Percentiles rank a stretch among this genome's conserved stretches.
phyloP scores from a whole-genome alignment of 2,888 invertebrate species.

The Andricus curvator region DNA sequence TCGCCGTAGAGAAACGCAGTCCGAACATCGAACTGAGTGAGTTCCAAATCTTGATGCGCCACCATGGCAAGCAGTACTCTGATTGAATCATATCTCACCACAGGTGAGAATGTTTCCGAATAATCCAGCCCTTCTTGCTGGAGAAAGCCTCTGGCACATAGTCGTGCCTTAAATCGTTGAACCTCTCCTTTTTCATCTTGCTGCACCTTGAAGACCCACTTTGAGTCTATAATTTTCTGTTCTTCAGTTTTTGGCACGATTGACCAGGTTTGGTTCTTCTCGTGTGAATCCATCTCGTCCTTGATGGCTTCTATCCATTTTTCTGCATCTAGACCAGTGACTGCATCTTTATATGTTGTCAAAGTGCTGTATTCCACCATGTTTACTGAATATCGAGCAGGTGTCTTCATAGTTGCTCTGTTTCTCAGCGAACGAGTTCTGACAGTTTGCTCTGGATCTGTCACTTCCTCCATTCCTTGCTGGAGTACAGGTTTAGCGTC shows the following conservation, averaged over 20 bases:
- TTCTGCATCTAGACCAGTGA: slow-evolving; percentile 7
- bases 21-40: slow-evolving; percentile 43
- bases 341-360: not conserved
- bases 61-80: slow-evolving; percentile 40
- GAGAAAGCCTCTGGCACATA: slow-evolving; percentile 45
- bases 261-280: slow-evolving; percentile 42
- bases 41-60: slow-evolving; percentile 41
- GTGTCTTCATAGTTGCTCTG: too few species aligned
- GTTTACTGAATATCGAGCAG: too few species aligned
- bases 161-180: not conserved
- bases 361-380: too few species aligned
- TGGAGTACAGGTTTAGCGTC: too few species aligned
- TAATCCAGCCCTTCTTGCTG: slow-evolving; percentile 45
- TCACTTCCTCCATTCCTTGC: too few species aligned
- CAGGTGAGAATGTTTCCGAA: slow-evolving; percentile 45
- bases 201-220: too few species aligned
- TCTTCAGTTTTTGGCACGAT: too few species aligned
- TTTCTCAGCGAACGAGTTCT: too few species aligned
- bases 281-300: too few species aligned
- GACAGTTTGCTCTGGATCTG: too few species aligned
- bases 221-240: too few species aligned
- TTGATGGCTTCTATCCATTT: slow-evolving; percentile 44
- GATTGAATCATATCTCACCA: slow-evolving; percentile 47
- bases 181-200: too few species aligned
- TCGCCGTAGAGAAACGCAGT: slow-evolving; percentile 36